Percentiles rank a stretch among this genome's conserved stretches.
These are phyloP conservation scores for Alloplasta piceator DNA, from an alignment of 2,888 invertebrate genomes.

Conservation along the genomic window DNA sequence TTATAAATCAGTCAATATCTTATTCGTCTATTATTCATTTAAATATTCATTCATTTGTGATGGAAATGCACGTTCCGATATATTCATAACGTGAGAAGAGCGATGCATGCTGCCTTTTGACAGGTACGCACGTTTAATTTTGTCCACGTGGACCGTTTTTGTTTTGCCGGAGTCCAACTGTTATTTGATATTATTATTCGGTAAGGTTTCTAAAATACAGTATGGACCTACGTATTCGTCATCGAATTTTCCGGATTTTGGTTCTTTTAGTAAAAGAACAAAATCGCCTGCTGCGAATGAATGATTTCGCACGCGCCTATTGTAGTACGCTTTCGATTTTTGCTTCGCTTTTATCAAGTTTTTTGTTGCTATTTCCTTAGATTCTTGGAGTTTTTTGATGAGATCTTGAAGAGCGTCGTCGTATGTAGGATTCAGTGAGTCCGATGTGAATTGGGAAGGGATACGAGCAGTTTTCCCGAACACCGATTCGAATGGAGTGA, in stretches of 20 bases:
- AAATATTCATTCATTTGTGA: too few relatives aligned
- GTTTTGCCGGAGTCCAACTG: not conserved
- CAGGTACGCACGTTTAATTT: slow-evolving; percentile 13
- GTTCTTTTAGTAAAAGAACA: not conserved
- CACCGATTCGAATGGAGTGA: slow-evolving; percentile 50
- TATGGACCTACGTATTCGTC: slow-evolving; percentile 3
- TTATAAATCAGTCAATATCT: too few relatives aligned
- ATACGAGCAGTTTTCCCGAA: too few relatives aligned
- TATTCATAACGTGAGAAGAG: too few relatives aligned
- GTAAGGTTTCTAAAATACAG: not conserved
- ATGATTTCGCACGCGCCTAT: not conserved
- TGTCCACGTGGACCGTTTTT: slow-evolving; percentile 10
- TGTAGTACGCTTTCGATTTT: slow-evolving; percentile 20
- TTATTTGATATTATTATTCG: slow-evolving; percentile 9
- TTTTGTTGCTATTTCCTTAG: not conserved
- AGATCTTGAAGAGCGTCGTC: not conserved
- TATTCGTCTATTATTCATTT: too few relatives aligned
- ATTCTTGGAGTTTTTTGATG: not conserved
- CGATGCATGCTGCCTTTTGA: not conserved
- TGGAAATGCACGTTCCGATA: too few relatives aligned
- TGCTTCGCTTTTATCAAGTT: slow-evolving; percentile 10
- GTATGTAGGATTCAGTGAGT: slow-evolving; percentile 3
- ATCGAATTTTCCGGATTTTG: slow-evolving; percentile 1
- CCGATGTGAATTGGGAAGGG: slow-evolving; percentile 25
- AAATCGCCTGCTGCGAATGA: not conserved